phyloP scores from a whole-genome alignment of 2,113 vertebrate genomes.

The Scatophagus argus region DNA sequence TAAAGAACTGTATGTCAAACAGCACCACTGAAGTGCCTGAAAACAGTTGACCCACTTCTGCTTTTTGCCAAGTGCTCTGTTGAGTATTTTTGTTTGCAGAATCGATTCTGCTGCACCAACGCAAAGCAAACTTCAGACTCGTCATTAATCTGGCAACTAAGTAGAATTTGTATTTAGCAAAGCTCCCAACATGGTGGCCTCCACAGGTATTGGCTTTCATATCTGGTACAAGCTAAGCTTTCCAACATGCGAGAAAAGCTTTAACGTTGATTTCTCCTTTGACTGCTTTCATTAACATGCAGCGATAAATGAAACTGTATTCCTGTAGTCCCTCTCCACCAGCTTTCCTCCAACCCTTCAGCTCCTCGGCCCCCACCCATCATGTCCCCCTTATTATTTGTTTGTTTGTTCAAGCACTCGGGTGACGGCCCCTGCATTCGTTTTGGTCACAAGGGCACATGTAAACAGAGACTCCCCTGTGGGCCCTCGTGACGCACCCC shows the following conservation, averaged over 20 bases:
- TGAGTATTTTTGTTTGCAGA: too few species aligned
- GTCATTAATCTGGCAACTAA: not conserved
- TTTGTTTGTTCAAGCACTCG: constrained; percentile 23
- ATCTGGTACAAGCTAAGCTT: not conserved
- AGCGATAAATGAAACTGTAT: not conserved
- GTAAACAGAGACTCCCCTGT: constrained; percentile 51
- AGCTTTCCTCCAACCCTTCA: not conserved
- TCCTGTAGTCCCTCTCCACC: not conserved
- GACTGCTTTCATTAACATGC: not conserved
- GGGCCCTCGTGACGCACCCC: constrained; percentile 30
- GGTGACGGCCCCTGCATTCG: constrained; percentile 29
- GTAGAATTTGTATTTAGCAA: not conserved
- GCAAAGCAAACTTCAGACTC: not conserved
- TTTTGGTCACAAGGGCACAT: constrained; percentile 47
- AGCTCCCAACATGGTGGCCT: not conserved
- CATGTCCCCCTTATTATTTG: constrained; percentile 23
- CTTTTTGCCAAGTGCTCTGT: too few species aligned
- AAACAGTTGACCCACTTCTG: not conserved
- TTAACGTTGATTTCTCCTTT: not conserved
- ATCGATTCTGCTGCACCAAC: too few species aligned
- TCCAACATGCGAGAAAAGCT: not conserved
- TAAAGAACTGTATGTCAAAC: too few species aligned
- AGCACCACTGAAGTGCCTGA: too few species aligned
- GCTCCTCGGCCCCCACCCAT: not conserved
- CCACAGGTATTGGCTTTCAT: not conserved